These are phyloP conservation scores for Paralvinella palmiformis DNA, from an alignment of 1,140 invertebrate genomes.

Conservation along the genomic window DNA sequence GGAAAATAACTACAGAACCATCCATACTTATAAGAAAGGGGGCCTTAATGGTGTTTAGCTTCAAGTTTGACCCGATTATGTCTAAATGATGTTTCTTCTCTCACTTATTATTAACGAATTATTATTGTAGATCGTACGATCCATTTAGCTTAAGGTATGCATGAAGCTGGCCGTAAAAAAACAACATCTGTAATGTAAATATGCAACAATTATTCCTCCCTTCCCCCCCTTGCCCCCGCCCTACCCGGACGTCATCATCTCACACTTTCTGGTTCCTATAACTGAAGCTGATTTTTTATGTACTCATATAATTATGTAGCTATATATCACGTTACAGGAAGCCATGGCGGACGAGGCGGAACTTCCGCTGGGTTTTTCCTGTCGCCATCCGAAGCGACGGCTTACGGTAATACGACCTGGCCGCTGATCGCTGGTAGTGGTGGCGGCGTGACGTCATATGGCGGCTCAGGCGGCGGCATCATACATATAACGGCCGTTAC, in stretches of 20 bases:
- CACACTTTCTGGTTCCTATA: background rate
- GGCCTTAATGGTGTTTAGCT: too few species aligned
- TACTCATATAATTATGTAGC: background rate
- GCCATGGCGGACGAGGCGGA: slow-evolving; percentile 15
- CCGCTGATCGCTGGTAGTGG: slow-evolving; percentile 9
- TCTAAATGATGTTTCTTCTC: too few species aligned
- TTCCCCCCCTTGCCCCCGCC: background rate
- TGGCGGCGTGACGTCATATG: slow-evolving; percentile 3
- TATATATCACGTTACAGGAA: background rate
- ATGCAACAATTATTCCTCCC: background rate
- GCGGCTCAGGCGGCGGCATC: slow-evolving; percentile 15
- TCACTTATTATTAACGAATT: too few species aligned
- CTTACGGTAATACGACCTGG: background rate
- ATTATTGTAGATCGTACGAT: too few species aligned
- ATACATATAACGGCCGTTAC: background rate
- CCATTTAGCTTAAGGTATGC: too few species aligned
- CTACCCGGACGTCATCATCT: background rate
- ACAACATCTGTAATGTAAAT: background rate
- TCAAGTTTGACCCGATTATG: too few species aligned
- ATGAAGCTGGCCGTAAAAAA: background rate
- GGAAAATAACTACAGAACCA: too few species aligned
- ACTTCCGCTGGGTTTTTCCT: background rate
- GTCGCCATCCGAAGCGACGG: background rate
- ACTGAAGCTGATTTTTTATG: background rate
- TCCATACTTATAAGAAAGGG: too few species aligned